phyloP scores from a whole-genome alignment of 2,888 invertebrate genomes.

The Andrena trimmerana region DNA sequence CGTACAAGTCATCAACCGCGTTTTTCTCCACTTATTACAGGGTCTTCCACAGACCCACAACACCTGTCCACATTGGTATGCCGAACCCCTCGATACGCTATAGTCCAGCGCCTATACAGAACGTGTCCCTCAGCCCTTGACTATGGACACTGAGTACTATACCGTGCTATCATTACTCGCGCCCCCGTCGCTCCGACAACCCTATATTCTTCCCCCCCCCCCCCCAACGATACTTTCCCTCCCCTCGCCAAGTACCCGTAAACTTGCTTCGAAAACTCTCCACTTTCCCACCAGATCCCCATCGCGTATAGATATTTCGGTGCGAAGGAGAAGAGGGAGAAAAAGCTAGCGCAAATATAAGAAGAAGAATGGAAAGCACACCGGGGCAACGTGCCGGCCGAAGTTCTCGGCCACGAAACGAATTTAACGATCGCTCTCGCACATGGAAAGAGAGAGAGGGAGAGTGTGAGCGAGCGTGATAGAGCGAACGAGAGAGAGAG shows the following conservation, averaged over 20 bases:
- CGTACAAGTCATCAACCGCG: neutral
- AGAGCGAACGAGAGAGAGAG: slow-evolving; percentile 18
- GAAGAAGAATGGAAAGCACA: slow-evolving; percentile 44
- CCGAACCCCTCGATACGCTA: too few species aligned
- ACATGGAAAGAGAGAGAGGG: slow-evolving; percentile 64
- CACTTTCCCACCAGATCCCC: neutral
- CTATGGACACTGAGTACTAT: neutral
- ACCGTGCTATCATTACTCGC: neutral
- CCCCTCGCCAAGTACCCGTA: neutral
- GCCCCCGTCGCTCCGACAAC: neutral
- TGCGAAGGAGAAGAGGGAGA: slow-evolving; percentile 15
- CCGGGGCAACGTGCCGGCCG: slow-evolving; percentile 61
- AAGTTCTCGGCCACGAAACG: slow-evolving; percentile 76
- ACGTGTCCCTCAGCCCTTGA: neutral
- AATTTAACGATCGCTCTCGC: slow-evolving; percentile 76
- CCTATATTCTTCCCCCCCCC: neutral
- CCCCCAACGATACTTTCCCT: neutral
- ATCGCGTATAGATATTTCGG: slow-evolving; percentile 29
- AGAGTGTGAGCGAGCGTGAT: slow-evolving; percentile 13
- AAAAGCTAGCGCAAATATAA: slow-evolving; percentile 6
- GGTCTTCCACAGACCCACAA: neutral
- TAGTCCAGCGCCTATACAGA: too few species aligned
- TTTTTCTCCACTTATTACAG: neutral
- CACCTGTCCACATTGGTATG: neutral
- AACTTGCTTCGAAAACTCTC: neutral